phyloP scores from a whole-genome alignment of 2,888 invertebrate genomes.

The Belgica antarctica region DNA sequence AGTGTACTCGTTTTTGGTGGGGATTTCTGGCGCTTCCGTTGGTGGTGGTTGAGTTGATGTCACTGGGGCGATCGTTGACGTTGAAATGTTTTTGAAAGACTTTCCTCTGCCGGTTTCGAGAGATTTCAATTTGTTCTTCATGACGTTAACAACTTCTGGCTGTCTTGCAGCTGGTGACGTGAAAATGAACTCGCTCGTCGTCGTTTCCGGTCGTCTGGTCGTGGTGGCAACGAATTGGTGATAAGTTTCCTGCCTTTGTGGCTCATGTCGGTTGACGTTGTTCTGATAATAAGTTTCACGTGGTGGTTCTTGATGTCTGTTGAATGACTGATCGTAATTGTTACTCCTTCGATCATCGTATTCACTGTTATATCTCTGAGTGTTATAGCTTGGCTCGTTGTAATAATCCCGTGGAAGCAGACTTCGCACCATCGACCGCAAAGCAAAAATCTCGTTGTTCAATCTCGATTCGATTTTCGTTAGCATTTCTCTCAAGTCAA shows the following conservation, averaged over 20 bases:
- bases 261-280: neutral
- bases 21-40: neutral
- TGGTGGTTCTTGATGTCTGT: neutral
- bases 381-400: neutral
- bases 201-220: neutral
- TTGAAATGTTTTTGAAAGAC: neutral
- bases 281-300: neutral
- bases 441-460: conserved; percentile 2
- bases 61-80: neutral
- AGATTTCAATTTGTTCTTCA: conserved; percentile 25
- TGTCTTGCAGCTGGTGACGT: neutral
- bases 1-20: conserved; percentile 22
- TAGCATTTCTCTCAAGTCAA: neutral
- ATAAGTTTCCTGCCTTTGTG: neutral
- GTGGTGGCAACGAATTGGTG: neutral
- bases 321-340: neutral
- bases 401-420: neutral
- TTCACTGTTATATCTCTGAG: neutral
- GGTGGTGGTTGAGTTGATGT: neutral
- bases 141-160: conserved; percentile 22
- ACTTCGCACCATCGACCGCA: neutral
- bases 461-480: conserved; percentile 10
- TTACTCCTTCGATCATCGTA: neutral
- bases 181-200: neutral
- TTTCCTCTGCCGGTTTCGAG: neutral